phyloP scores from a whole-genome alignment of 2,797 vertebrate genomes.

The Todus mexicanus region DNA sequence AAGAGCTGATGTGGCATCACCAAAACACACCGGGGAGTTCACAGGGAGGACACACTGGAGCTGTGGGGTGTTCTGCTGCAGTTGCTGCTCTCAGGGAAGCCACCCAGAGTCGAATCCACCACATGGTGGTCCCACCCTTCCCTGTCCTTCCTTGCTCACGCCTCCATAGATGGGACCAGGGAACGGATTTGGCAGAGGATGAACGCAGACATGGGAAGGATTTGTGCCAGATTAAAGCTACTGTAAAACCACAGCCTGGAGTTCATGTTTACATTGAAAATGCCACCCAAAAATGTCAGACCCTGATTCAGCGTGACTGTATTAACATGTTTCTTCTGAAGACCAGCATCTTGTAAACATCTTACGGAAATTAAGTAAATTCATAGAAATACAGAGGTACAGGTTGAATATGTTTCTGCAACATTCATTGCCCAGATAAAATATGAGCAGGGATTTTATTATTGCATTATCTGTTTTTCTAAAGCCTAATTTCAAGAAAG shows the following conservation, averaged over 20 bases:
- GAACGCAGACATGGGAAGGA: background rate
- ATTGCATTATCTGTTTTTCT: background rate
- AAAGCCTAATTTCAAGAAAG: background rate
- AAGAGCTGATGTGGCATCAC: rapidly evolving
- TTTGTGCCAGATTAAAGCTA: background rate
- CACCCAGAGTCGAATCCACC: background rate
- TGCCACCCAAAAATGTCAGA: background rate
- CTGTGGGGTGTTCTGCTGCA: rapidly evolving
- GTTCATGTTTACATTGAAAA: background rate
- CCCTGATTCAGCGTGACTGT: background rate
- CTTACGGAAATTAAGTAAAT: background rate
- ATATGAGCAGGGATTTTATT: constrained; percentile 2
- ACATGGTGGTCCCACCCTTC: background rate
- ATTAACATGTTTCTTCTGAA: background rate
- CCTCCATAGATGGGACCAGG: background rate
- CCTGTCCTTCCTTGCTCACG: rapidly evolving
- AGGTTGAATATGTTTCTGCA: background rate
- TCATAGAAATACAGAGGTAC: background rate
- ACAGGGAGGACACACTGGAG: rapidly evolving
- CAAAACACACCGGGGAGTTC: background rate
- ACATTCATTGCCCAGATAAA: background rate
- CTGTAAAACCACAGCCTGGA: background rate
- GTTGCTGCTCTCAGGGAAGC: background rate
- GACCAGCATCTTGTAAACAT: background rate
- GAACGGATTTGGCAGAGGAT: background rate